Base-by-base conservation (phyloP, 2,888 invertebrate genomes). In the Dryomyza anilis region DNA sequence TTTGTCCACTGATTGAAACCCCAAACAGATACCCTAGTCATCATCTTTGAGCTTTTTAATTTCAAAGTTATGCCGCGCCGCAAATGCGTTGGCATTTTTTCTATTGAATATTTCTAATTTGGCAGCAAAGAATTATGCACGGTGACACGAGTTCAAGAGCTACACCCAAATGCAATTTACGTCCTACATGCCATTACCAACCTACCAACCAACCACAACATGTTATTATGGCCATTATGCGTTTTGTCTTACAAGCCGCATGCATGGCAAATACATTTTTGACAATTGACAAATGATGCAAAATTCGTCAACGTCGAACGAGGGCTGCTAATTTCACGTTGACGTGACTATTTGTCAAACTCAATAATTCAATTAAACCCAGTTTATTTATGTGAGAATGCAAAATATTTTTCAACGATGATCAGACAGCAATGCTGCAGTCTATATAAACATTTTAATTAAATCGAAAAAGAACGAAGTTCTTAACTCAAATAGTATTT, bases 111-210 rank as follows among this genome's bases (percentile, higher is more conserved):
- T n/a, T n/a, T n/a, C n/a, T 45, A 45, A 45, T 45, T 45, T 19
- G n/a, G 8, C 45, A 45, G 45, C 45, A 16, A 45, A n/a, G 19
- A 45, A 19, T 45, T 45, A 8, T n/a, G 16, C 45, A 45, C 45
- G 19, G 19, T 19, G 45, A 14, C 39, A 12, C 14, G 3, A 3
- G 3, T 3, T n/a, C 39, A 39, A 14, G 39, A 39, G 39, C 39
- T 39, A 39, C 39, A 39, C 39, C 39, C 7, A 39, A 39, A 39
- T 2, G n/a, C 39, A 39, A 39, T 2, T 12, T 7, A 19, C 48
- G 14, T 21, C 48, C 48, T 50, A 50, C 48, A 50, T 50, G 48
- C 48, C 19, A 50, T 50, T 50, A 50, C 48, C 23, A n/a, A n/a
- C n/a, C n/a, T n/a, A n/a, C n/a, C n/a, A n/a, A n/a, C n/a, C n/a